Base-by-base conservation (phyloP, 2,113 vertebrate genomes). In the Pontoporia blainvillei region DNA sequence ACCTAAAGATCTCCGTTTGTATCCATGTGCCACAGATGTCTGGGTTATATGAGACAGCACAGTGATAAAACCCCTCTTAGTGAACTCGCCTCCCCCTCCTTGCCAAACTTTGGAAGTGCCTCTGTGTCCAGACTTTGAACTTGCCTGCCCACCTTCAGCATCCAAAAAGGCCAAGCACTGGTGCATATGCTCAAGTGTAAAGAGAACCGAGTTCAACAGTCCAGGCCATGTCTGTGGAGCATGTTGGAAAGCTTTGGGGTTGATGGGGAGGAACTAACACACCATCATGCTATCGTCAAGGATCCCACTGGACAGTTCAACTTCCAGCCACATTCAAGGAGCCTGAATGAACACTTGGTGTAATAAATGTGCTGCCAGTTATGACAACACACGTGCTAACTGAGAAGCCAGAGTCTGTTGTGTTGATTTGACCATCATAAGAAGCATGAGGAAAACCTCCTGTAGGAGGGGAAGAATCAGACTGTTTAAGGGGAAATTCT, bases 81-180 rank as follows among this genome's bases (percentile, higher is more conserved):
- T 89, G 97, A 98, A 96, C 91, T 97, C 90, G 95, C 83, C 90
- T 97, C 95, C 92, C 71, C 36, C 87, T 97, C 94, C 92, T 97
- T 96, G 98, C 98, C 98, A 98, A 31, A 98, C 97, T 97, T 98
- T 98, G 98, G 96, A 99, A 98, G 98, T 98, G 98, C 98, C 99
- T 99, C 97, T 97, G 96, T 97, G 94, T 98, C 96, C 97, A 98
- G 98, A 98, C 96, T 95, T 97, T 94, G 96, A 97, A 97, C 90
- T 96, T 92, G 54, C 90, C 97, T 83, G 46, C 86, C 92, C 94
- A 8, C 94, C 92, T 96, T 72, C 44, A 15, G 25, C 20, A 41
- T 84, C 52, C 39, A 46, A 39, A 94, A 90, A 95, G 83, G 91
- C 81, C 54, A 85, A 57, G 13, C n/a, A 18, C 79, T 76, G 23